Evolutionary conservation across 2,113 vertebrate genomes (phyloP).

Genomic region (Tupaia chinensis): DNA sequence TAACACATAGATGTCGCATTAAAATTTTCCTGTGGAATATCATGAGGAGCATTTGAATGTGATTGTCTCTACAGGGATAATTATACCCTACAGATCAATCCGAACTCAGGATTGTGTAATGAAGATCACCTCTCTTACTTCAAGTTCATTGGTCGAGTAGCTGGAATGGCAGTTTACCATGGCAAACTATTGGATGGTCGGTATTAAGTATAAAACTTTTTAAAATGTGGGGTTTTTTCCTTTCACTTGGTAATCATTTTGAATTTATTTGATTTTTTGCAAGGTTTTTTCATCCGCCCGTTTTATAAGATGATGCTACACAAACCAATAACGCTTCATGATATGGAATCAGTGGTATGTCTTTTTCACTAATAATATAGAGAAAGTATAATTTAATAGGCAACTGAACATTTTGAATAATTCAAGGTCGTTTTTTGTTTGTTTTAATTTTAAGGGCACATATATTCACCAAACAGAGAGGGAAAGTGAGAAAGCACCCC

Average conservation of each 20-base stretch:
- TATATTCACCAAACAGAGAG: too few relatives aligned
- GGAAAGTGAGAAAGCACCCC: too few relatives aligned
- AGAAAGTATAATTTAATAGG: neutral
- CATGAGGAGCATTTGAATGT: conserved; percentile 37
- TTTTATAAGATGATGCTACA: conserved; percentile 99
- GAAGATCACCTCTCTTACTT: conserved; percentile 99
- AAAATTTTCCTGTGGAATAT: neutral
- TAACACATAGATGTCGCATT: neutral
- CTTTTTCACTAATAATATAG: neutral
- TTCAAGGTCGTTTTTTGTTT: too few relatives aligned
- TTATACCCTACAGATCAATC: conserved; percentile 99
- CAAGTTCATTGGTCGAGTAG: conserved; percentile 98
- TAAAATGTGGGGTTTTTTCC: neutral
- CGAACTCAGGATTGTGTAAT: conserved; percentile 98
- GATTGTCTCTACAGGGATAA: conserved; percentile 93
- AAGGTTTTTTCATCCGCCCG: conserved; percentile 98
- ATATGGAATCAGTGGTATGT: conserved; percentile 99
- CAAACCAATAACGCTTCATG: conserved; percentile 95
- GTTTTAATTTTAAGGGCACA: too few relatives aligned
- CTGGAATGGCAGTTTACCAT: conserved; percentile 98
- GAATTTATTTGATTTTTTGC: conserved; percentile 70
- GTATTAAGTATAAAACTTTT: conserved; percentile 70
- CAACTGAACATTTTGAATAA: neutral
- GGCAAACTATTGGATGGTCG: conserved; percentile 98
- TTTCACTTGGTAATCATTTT: conserved; percentile 55